Evolutionary conservation across 1,140 invertebrate species (phyloP).

Genomic region (Drosophila funebris): DNA sequence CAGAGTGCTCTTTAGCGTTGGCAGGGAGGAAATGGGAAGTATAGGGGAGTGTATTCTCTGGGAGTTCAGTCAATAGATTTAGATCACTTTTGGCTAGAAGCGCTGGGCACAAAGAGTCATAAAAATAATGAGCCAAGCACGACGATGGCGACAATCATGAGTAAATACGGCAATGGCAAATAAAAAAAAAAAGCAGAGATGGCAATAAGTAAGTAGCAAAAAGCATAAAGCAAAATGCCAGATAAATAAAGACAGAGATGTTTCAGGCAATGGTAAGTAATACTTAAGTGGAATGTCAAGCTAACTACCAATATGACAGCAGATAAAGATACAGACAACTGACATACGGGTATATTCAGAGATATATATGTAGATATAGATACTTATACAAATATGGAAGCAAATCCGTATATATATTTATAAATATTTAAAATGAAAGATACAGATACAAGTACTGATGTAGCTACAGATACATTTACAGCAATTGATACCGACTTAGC

Average conservation of each 20-base stretch:
- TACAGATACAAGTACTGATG: background rate
- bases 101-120: slow-evolving; percentile 62
- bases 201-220: slow-evolving; percentile 11
- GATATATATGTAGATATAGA: background rate
- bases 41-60: slow-evolving; percentile 32
- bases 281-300: slow-evolving; percentile 26
- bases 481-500: too few species aligned
- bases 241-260: slow-evolving; percentile 17
- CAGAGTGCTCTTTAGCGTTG: background rate
- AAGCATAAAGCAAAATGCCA: slow-evolving; percentile 10
- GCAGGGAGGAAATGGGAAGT: background rate
- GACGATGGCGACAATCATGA: slow-evolving; percentile 77
- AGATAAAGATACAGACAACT: slow-evolving; percentile 13
- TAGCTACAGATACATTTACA: background rate
- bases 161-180: slow-evolving; percentile 38
- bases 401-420: background rate
- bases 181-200: slow-evolving; percentile 13
- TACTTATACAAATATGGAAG: too few species aligned
- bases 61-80: slow-evolving; percentile 77
- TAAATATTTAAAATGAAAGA: background rate
- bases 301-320: background rate
- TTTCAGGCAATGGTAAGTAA: slow-evolving; percentile 18
- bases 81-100: slow-evolving; percentile 64
- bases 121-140: slow-evolving; percentile 78
- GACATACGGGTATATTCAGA: background rate